Percentiles rank a stretch among this genome's conserved stretches.
Evolutionary conservation across 2,888 invertebrate species (phyloP).

Genomic region (Phytoseiulus persimilis): DNA sequence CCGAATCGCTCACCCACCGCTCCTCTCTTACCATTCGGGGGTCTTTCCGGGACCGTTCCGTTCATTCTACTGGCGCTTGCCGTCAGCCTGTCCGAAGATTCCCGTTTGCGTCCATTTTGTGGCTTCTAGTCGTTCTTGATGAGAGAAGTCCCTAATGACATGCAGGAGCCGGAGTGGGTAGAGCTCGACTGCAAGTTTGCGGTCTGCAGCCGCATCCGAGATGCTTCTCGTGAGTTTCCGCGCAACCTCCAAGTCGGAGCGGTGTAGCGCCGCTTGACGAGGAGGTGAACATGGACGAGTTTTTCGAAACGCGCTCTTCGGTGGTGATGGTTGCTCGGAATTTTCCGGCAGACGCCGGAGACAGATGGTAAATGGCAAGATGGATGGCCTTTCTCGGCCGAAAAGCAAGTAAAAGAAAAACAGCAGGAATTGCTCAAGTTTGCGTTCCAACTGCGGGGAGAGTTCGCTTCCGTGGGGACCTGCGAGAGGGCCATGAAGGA

Average conservation of each 20-base stretch:
- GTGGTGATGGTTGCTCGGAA: neutral
- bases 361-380: neutral
- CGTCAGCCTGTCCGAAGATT: neutral
- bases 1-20: neutral
- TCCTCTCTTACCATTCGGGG: neutral
- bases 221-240: neutral
- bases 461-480: neutral
- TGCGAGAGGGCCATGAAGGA: neutral
- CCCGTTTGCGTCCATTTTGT: neutral
- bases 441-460: neutral
- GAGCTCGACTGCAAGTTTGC: neutral
- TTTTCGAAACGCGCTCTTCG: neutral
- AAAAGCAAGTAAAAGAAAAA: neutral
- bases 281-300: neutral
- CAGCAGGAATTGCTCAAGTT: neutral
- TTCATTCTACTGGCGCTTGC: neutral
- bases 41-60: neutral
- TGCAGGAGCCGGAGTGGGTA: neutral
- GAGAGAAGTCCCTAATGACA: neutral
- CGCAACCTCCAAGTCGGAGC: neutral
- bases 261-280: neutral
- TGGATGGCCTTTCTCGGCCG: neutral
- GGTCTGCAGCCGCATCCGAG: neutral
- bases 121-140: neutral
- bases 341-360: neutral